Evolutionary conservation across 2,797 vertebrate genomes (phyloP).

Genomic region (Mus caroli): DNA sequence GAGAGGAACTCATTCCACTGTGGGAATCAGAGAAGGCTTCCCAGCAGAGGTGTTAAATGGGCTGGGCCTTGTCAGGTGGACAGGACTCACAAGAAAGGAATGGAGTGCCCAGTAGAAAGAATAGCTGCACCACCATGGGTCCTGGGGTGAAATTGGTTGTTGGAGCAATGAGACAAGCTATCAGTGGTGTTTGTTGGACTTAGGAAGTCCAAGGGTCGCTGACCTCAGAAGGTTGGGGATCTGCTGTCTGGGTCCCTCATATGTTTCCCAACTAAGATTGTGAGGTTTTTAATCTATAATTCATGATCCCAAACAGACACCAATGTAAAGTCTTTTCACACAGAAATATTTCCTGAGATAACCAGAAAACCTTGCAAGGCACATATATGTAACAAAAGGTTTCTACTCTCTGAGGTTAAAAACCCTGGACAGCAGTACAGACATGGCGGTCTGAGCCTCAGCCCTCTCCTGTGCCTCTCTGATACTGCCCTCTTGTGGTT

Average conservation of each 20-base stretch:
- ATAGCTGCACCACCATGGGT: neutral
- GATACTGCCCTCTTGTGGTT: neutral
- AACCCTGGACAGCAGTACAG: neutral
- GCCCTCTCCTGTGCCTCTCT: neutral
- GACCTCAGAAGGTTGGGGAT: neutral
- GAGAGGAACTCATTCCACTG: neutral
- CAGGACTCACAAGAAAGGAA: constrained; percentile 3
- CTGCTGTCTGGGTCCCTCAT: neutral
- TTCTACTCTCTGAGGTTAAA: neutral
- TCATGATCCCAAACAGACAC: neutral
- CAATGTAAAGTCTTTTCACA: neutral
- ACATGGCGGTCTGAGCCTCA: neutral
- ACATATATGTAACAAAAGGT: neutral
- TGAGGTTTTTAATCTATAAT: neutral
- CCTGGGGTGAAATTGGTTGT: neutral
- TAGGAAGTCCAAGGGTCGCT: neutral
- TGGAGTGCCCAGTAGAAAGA: neutral
- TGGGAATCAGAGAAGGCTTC: constrained; percentile 10
- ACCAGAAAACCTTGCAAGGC: neutral
- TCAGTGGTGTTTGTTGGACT: neutral
- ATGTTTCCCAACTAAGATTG: neutral
- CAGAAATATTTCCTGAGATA: neutral
- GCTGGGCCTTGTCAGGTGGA: neutral
- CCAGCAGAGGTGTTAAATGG: neutral
- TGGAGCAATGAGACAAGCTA: neutral